phyloP scores from a whole-genome alignment of 2,113 vertebrate species.

The Laterallus jamaicensis region DNA sequence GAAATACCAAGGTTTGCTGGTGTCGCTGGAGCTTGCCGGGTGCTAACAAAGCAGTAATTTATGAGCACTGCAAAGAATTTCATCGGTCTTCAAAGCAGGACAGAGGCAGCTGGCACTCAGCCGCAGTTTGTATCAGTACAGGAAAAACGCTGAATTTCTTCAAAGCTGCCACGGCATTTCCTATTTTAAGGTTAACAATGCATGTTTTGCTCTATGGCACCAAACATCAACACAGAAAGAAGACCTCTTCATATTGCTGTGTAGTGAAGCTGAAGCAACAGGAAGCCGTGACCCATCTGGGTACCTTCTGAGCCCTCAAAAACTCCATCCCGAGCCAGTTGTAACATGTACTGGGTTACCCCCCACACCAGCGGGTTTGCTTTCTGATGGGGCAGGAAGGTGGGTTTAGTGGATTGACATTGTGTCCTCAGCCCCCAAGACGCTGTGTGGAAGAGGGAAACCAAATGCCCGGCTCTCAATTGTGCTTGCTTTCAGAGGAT shows the following conservation, averaged over 20 bases:
- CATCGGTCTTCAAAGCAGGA: background rate
- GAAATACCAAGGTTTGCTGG: slow-evolving; percentile 41
- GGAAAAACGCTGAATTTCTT: slow-evolving; percentile 1
- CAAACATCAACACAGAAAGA: slow-evolving; percentile 29
- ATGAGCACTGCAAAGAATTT: slow-evolving; percentile 28
- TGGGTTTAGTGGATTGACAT: background rate
- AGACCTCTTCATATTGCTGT: slow-evolving; percentile 50
- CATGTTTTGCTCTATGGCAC: slow-evolving; percentile 7
- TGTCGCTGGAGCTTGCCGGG: background rate
- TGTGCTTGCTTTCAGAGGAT: fast-evolving
- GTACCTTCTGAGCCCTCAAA: slow-evolving; percentile 29
- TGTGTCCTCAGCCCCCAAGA: background rate
- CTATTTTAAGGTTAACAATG: slow-evolving; percentile 58
- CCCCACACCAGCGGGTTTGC: background rate
- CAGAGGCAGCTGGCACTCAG: background rate
- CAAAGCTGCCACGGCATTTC: slow-evolving; percentile 2
- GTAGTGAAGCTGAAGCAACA: slow-evolving; percentile 50
- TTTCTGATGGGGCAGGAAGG: background rate
- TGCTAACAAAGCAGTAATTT: slow-evolving; percentile 54
- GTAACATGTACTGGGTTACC: background rate
- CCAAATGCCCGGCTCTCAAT: background rate
- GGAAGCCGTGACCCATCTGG: slow-evolving; percentile 41
- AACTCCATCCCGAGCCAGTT: background rate
- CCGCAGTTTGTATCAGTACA: background rate
- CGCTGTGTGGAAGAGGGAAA: background rate